A percentile compares a stretch with the other conserved stretches of the same genome.
Conservation (phyloP, 2,888 invertebrate species). For the Crossocerus cetratus region DNA sequence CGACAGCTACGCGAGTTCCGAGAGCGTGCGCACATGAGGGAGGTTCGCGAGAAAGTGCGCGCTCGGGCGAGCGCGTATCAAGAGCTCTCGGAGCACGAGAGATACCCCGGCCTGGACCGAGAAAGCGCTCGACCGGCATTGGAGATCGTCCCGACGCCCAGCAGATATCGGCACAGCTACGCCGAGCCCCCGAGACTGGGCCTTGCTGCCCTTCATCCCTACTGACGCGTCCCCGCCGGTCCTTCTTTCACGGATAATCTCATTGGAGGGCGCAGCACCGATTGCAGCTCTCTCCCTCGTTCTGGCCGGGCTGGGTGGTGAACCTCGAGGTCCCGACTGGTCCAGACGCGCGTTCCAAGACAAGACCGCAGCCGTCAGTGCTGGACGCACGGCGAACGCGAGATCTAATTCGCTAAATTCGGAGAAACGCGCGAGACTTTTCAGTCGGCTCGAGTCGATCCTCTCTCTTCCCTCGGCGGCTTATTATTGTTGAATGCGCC, state of each 20-base stretch:
- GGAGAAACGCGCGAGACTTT: background rate
- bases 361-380: background rate
- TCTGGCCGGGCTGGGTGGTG: slow-evolving; percentile 4
- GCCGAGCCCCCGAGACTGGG: slow-evolving; percentile 75
- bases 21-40: slow-evolving; percentile 65
- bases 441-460: background rate
- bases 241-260: slow-evolving; percentile 53
- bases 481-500: slow-evolving; percentile 15
- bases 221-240: slow-evolving; percentile 59
- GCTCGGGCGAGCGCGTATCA: slow-evolving; percentile 75
- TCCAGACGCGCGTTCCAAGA: background rate
- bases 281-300: slow-evolving; percentile 23
- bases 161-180: slow-evolving; percentile 75
- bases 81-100: slow-evolving; percentile 79
- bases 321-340: slow-evolving; percentile 12
- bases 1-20: slow-evolving; percentile 64
- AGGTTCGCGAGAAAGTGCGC: slow-evolving; percentile 69
- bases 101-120: slow-evolving; percentile 79
- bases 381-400: background rate
- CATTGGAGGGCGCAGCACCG: slow-evolving; percentile 48
- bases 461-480: background rate
- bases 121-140: slow-evolving; percentile 74
- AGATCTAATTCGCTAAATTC: background rate
- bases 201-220: slow-evolving; percentile 73
- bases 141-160: slow-evolving; percentile 71